These are phyloP conservation scores for Laticauda laticaudata DNA, from an alignment of 2,113 vertebrate genomes.

Conservation along the genomic window DNA sequence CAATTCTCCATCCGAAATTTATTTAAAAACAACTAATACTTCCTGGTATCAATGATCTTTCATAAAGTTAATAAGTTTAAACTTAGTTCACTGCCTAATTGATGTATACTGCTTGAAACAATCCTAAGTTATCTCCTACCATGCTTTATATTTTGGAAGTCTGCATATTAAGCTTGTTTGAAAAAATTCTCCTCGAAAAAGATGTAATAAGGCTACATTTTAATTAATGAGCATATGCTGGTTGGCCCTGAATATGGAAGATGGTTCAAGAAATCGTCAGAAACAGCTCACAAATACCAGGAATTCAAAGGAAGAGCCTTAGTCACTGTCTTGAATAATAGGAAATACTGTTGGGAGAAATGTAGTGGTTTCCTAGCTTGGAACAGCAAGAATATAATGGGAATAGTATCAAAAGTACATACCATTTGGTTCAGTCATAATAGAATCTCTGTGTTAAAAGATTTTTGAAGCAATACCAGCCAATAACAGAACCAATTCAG, in stretches of 20 bases:
- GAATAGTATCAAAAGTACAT: not conserved
- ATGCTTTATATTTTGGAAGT: not conserved
- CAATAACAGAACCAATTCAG: not conserved
- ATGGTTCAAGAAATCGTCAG: not conserved
- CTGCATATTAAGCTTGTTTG: not conserved
- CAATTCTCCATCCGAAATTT: not conserved
- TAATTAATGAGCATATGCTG: not conserved
- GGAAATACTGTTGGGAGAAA: not conserved
- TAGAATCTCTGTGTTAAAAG: not conserved
- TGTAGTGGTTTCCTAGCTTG: not conserved
- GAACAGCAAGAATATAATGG: not conserved
- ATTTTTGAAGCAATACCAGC: not conserved
- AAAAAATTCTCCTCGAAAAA: not conserved
- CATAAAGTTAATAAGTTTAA: not conserved
- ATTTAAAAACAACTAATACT: not conserved
- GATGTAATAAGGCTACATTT: not conserved
- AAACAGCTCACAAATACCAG: not conserved
- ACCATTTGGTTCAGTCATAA: not conserved
- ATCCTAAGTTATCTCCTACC: not conserved
- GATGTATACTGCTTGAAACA: not conserved
- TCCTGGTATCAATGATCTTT: not conserved
- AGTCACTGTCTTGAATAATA: not conserved
- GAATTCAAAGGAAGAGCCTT: not conserved
- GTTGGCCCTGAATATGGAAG: not conserved
- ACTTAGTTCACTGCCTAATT: not conserved